phyloP scores from a whole-genome alignment of 2,888 invertebrate genomes.

The Caradrina clavipalpis region DNA sequence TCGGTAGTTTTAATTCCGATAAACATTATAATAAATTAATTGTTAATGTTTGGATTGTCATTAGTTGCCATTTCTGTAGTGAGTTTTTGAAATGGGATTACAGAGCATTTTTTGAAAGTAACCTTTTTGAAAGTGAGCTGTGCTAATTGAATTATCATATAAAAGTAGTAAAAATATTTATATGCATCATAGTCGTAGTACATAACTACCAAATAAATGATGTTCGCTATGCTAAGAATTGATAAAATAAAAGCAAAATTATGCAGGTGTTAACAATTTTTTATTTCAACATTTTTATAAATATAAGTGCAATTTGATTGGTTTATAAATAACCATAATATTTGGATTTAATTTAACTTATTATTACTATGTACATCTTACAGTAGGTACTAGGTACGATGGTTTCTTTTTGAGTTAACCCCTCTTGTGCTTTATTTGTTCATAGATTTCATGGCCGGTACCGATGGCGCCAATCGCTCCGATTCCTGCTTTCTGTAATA shows the following conservation, averaged over 20 bases:
- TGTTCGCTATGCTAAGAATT: neutral
- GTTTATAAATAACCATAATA: constrained; percentile 13
- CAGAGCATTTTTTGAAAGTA: too few species aligned
- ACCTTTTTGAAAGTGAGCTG: too few species aligned
- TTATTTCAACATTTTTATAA: constrained; percentile 18
- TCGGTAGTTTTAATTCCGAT: neutral
- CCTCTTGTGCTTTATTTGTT: constrained; percentile 59
- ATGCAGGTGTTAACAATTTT: neutral
- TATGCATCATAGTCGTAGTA: too few species aligned
- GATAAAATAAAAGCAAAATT: constrained; percentile 4
- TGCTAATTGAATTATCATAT: too few species aligned
- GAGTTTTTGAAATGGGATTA: neutral
- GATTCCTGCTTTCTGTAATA: constrained; percentile 67
- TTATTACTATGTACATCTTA: neutral
- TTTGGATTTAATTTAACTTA: constrained; percentile 3
- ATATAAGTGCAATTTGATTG: neutral
- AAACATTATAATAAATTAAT: neutral
- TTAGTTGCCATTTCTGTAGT: neutral
- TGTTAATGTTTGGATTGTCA: too few species aligned
- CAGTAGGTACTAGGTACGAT: neutral
- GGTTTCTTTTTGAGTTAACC: constrained; percentile 12
- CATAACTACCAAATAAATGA: too few species aligned
- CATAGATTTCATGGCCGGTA: constrained; percentile 64
- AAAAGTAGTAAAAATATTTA: too few species aligned
- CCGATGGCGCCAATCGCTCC: constrained; percentile 64